Percentiles rank a stretch among this genome's conserved stretches.
Conservation (phyloP, 2,113 vertebrate genomes). For the Falco punctatus region DNA sequence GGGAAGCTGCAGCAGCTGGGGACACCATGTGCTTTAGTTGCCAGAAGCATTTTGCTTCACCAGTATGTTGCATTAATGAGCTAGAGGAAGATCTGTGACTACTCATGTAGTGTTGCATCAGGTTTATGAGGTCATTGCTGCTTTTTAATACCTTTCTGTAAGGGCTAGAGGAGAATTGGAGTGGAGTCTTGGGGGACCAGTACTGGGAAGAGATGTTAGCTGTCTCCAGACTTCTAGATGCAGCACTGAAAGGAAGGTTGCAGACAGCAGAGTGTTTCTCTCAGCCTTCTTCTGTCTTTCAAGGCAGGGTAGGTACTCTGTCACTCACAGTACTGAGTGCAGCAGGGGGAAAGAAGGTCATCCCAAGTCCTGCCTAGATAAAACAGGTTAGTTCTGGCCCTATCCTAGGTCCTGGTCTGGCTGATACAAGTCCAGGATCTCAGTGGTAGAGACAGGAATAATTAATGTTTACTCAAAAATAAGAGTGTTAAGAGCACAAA, state of each 20-base stretch:
- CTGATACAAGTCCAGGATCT: not conserved
- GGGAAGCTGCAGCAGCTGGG: not conserved
- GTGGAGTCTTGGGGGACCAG: not conserved
- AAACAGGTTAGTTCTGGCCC: not conserved
- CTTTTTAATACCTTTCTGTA: not conserved
- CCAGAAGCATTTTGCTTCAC: not conserved
- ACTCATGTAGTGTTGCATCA: conserved; percentile 45
- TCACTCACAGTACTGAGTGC: not conserved
- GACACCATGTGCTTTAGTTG: not conserved
- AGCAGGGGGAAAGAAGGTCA: not conserved
- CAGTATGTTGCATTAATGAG: not conserved
- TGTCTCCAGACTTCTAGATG: not conserved
- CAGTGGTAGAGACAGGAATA: too few species aligned
- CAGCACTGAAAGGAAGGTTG: not conserved
- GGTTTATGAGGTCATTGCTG: conserved; percentile 47
- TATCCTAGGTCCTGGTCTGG: not conserved
- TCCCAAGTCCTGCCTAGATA: not conserved
- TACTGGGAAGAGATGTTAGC: not conserved
- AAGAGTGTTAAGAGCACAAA: not conserved
- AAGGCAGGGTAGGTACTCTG: not conserved
- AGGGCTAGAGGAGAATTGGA: not conserved
- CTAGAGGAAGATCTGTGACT: not conserved
- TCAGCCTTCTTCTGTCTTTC: not conserved
- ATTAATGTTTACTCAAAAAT: not conserved
- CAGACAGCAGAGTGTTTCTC: not conserved